Evolutionary conservation across 1,140 invertebrate species (phyloP), one percentile per base, ranked within the genome.

Genomic region (Neodiprion lecontei): DNA sequence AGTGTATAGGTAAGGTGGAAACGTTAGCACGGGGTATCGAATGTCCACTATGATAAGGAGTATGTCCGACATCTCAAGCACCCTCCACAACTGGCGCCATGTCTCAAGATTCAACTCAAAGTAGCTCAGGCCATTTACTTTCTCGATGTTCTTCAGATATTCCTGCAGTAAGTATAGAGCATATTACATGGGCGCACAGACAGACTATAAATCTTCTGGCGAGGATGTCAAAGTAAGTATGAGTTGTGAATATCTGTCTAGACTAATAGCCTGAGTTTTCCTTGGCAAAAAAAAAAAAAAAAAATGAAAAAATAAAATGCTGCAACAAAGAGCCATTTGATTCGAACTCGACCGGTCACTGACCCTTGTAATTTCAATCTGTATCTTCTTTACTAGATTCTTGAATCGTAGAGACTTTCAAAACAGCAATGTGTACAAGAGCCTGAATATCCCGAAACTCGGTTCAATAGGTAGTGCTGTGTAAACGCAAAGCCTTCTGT

Each of bases 91-190:
- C 82, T 98, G 97, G 28, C 97, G 85, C 97, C 97, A 98, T 0
- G 96, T 97, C 88, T 98, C 96, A 76, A 98, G 86, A 88, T 98
- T 98, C 49, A 97, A 83, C 85, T 98, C 96, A 87, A 96, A 97
- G 78, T 93, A 94, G 84, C 93, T 94, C 10, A 94, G 79, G 2
- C 91, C 86, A 49, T 86, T 76, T 5, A 87, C 78, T 40, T 83
- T 83, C 79, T 91, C 88, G 70, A 94, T 88, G 1, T 82, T 83
- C 75, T 89, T 85, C 12, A 94, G 75, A 83, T 94, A 94, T 71
- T 91, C 87, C 91, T 93, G 75, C 69, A 48, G 53, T 11, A 17
- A 61, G 21, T 74, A 65, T 74, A 67, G 12, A 61, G 73, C 69
- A 74, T 72, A 73, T 61, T 71, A 69, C 28, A 67, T 68, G 71